Base-by-base conservation (phyloP, 2,888 invertebrate species). In the Biston stratarius region DNA sequence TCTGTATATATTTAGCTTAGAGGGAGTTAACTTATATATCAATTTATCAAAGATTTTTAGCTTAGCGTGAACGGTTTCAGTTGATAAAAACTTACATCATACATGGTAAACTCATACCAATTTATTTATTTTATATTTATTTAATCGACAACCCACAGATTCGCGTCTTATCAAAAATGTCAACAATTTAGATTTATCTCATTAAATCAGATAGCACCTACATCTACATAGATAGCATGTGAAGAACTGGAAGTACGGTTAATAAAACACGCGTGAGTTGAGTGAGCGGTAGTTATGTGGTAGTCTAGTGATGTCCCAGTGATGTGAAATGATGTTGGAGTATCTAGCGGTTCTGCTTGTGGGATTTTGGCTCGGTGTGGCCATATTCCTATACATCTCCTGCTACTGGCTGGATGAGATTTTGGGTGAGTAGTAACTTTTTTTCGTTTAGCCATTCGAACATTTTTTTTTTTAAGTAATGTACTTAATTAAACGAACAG, bases 351-450 rank as follows among this genome's bases (percentile, higher is more conserved):
- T 92, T 38, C 80, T 94, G 71, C 84, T 94, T 53, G 82, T 91
- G 67, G 94, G 94, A 48, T 94, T 94, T 71, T 94, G 94, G 94
- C 87, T 94, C 15, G 94, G 94, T 55, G 88, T 94, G 58, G 94
- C 94, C 82, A 89, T 92, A 73, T 90, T 94, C 79, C 85, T 94
- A 57, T 94, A 94, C 78, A 85, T 95, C 74, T 92, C 94, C 81
- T 94, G 91, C 79, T 95, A 95, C 80, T 90, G 95, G 88, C 88
- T 95, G 55, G 95, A 95, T 78, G 95, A 95, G 79, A 91, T 95
- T 69, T 91, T 95, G 78, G 95, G 95, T 95, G 86, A 95, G 95
- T 91, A 38, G 24, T 33, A 24, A 33, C 5, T 33, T 33, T 52
- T 36, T 8, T 8, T 6, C 9, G 6, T 38, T 38, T 9, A 6